A percentile compares a stretch with the other conserved stretches of the same genome.
Evolutionary conservation across 2,888 invertebrate species (phyloP).

Genomic region (Andrena fulva): DNA sequence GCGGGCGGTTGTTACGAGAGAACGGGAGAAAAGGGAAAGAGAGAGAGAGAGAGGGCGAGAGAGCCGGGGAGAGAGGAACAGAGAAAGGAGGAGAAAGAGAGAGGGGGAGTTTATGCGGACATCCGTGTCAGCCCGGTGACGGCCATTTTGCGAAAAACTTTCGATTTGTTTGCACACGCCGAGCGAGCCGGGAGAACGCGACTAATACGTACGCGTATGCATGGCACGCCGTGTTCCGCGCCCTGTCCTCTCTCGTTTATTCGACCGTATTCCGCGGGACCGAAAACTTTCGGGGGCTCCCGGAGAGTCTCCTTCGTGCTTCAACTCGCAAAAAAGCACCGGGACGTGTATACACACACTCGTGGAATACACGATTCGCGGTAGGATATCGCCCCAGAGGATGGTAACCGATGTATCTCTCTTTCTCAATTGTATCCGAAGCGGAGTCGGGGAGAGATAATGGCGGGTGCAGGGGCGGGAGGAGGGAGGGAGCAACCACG

Average conservation of each 20-base stretch:
- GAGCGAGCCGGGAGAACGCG: constrained; percentile 74
- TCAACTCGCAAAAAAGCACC: constrained; percentile 66
- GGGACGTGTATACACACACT: constrained; percentile 43
- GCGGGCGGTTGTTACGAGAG: constrained; percentile 65
- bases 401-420: constrained; percentile 44
- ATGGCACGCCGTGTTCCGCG: constrained; percentile 75
- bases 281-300: constrained; percentile 66
- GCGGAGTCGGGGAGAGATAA: constrained; percentile 53
- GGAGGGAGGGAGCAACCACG: neutral
- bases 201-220: constrained; percentile 83
- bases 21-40: constrained; percentile 53
- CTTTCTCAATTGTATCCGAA: constrained; percentile 45
- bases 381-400: constrained; percentile 50
- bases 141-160: constrained; percentile 85
- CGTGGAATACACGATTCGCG: constrained; percentile 57
- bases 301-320: constrained; percentile 62
- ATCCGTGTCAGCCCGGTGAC: constrained; percentile 83
- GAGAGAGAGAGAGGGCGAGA: constrained; percentile 50
- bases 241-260: constrained; percentile 68
- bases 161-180: constrained; percentile 81
- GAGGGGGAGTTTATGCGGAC: constrained; percentile 81
- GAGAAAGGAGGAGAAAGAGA: constrained; percentile 39
- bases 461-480: constrained; percentile 7
- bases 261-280: constrained; percentile 70
- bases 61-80: constrained; percentile 50